Evolutionary conservation across 1,140 invertebrate genomes (phyloP).

Genomic region (Lepidurus packardi): DNA sequence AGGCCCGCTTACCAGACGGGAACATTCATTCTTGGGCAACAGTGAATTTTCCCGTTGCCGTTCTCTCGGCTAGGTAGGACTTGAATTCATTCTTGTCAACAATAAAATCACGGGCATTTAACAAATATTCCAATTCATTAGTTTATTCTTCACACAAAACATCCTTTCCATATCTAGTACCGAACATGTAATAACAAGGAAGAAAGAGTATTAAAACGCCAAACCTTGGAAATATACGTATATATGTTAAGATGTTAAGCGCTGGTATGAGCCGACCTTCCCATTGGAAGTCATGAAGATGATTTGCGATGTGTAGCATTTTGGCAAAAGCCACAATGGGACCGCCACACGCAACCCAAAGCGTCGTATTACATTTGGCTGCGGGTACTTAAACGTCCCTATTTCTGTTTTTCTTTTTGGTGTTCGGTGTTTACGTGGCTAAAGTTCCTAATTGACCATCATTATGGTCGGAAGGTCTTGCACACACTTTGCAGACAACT

Average conservation of each 20-base stretch:
- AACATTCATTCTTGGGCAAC: too few species aligned
- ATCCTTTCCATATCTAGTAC: too few species aligned
- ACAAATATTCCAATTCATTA: too few species aligned
- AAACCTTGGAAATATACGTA: too few species aligned
- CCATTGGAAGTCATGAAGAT: slow-evolving; percentile 10
- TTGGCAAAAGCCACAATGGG: slow-evolving; percentile 9
- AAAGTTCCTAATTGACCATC: neutral
- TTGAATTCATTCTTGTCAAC: too few species aligned
- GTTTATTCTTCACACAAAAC: too few species aligned
- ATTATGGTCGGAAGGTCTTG: neutral
- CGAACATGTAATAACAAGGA: too few species aligned
- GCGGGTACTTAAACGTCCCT: slow-evolving; percentile 11
- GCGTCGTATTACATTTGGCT: slow-evolving; percentile 1
- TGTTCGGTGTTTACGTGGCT: neutral
- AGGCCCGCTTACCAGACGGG: too few species aligned
- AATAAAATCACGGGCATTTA: too few species aligned
- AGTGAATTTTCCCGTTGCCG: too few species aligned
- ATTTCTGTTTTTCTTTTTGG: neutral
- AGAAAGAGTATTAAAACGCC: too few species aligned
- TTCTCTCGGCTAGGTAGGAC: too few species aligned
- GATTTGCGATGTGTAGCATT: slow-evolving; percentile 12
- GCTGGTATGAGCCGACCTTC: neutral
- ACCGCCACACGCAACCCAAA: slow-evolving; percentile 12
- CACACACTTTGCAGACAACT: neutral
- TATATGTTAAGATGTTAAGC: neutral